Percentiles rank a stretch among this genome's conserved stretches.
phyloP scores from a whole-genome alignment of 2,888 invertebrate species.

The Lottia scabra region DNA sequence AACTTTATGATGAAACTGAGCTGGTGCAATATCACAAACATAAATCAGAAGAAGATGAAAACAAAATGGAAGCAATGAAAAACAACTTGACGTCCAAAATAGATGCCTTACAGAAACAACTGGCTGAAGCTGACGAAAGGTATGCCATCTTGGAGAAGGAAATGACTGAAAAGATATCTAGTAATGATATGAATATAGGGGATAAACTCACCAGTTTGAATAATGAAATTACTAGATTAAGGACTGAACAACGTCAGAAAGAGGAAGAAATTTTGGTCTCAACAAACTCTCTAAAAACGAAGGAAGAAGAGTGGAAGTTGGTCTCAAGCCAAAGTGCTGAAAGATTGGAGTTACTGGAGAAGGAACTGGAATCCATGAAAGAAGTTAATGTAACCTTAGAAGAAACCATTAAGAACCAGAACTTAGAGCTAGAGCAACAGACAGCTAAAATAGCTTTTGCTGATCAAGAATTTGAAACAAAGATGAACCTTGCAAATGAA shows the following conservation, averaged over 20 bases:
- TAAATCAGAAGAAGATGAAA: slow-evolving; percentile 16
- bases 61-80: slow-evolving; percentile 3
- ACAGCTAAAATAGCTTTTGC: background rate
- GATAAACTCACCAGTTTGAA: slow-evolving; percentile 16
- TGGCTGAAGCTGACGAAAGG: slow-evolving; percentile 19
- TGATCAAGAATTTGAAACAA: background rate
- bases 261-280: slow-evolving; percentile 20
- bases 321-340: slow-evolving; percentile 7
- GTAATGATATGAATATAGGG: slow-evolving; percentile 18
- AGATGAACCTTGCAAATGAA: background rate
- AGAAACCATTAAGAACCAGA: slow-evolving; percentile 7
- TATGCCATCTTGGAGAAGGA: slow-evolving; percentile 11
- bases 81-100: slow-evolving; percentile 16
- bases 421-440: background rate
- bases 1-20: slow-evolving; percentile 17
- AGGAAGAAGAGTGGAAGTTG: slow-evolving; percentile 13
- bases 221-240: slow-evolving; percentile 16
- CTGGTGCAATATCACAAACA: slow-evolving; percentile 21
- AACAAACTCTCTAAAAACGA: background rate
- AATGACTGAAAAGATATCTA: slow-evolving; percentile 17
- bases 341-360: slow-evolving; percentile 14
- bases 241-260: slow-evolving; percentile 12
- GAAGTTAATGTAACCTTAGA: background rate
- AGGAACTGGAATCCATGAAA: slow-evolving; percentile 19
- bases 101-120: slow-evolving; percentile 14